Evolutionary conservation across 2,797 vertebrate species (phyloP).

Genomic region (Acropternis orthonyx): DNA sequence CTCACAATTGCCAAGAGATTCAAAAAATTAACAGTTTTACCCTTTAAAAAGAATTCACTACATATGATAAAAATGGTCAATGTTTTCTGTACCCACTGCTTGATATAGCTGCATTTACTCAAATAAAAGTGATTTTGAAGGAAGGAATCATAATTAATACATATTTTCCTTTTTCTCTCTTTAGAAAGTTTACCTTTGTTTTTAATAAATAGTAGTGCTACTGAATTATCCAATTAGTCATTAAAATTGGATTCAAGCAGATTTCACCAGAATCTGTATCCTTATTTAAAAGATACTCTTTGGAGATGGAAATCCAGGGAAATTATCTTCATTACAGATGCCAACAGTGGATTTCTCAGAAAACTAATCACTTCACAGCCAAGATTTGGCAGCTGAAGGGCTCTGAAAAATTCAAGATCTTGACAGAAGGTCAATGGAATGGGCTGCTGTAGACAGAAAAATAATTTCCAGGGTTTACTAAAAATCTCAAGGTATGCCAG

Average conservation of each 20-base stretch:
- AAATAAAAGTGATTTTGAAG: not conserved
- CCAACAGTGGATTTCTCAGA: not conserved
- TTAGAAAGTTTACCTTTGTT: not conserved
- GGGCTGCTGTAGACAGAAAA: not conserved
- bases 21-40: not conserved
- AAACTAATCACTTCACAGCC: conserved; percentile 2
- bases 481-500: not conserved
- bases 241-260: not conserved
- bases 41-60: not conserved
- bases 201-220: not conserved
- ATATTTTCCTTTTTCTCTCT: not conserved
- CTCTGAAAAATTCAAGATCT: conserved; percentile 9
- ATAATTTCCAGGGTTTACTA: not conserved
- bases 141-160: not conserved
- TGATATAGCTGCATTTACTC: not conserved
- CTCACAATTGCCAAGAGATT: not conserved
- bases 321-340: conserved; percentile 6
- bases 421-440: not conserved
- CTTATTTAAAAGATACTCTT: not conserved
- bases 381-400: not conserved
- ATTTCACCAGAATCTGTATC: not conserved
- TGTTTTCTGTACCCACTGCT: not conserved
- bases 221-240: not conserved
- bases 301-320: not conserved
- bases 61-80: not conserved